Percentiles rank a stretch among this genome's conserved stretches.
Evolutionary conservation across 1,140 invertebrate species (phyloP).

Genomic region (Dufourea novaeangliae): DNA sequence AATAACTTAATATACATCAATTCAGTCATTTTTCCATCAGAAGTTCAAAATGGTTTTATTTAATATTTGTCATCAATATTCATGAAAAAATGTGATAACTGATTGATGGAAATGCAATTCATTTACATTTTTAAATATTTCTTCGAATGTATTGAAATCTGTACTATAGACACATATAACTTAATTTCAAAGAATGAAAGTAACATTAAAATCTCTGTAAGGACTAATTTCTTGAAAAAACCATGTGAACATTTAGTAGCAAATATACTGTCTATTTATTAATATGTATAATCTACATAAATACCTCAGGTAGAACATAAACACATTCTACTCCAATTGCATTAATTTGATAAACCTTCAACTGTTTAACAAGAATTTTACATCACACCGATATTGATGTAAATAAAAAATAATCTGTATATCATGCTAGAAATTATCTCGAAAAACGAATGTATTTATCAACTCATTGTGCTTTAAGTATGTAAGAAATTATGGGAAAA

Average conservation of each 20-base stretch:
- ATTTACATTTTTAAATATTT: neutral
- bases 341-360: neutral
- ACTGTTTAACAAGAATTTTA: neutral
- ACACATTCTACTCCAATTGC: neutral
- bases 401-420: slow-evolving; percentile 1
- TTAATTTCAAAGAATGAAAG: neutral
- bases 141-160: neutral
- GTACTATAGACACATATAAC: neutral
- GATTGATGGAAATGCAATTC: neutral
- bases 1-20: neutral
- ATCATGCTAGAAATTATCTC: neutral
- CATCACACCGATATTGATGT: neutral
- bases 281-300: neutral
- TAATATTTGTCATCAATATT: neutral
- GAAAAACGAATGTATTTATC: neutral
- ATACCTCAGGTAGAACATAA: too few species aligned
- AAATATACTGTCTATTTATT: too few species aligned
- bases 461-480: slow-evolving; percentile 4
- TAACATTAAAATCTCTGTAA: neutral
- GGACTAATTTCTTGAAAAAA: neutral
- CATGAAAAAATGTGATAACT: neutral
- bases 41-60: neutral
- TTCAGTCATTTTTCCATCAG: neutral
- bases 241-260: too few species aligned
- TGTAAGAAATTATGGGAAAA: slow-evolving; percentile 12